Evolutionary conservation across 2,113 vertebrate genomes (phyloP).

Genomic region (Tyrannus savana): DNA sequence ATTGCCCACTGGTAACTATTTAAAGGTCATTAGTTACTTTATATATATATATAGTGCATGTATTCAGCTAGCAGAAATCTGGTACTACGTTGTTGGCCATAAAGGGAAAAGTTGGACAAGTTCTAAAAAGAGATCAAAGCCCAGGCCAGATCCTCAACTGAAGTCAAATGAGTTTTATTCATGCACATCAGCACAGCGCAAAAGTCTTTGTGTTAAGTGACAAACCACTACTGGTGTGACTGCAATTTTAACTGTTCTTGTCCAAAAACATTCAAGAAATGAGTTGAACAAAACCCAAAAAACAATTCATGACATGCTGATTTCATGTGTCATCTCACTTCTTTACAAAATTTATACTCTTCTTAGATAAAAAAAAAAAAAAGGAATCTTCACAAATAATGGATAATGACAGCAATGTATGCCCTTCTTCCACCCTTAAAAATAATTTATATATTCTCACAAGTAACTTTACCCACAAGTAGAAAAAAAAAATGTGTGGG

Average conservation of each 20-base stretch:
- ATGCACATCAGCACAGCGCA: neutral
- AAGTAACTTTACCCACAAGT: neutral
- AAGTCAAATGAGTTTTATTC: neutral
- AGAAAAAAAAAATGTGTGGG: neutral
- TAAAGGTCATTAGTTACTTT: slow-evolving; percentile 56
- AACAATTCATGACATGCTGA: neutral
- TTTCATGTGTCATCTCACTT: neutral
- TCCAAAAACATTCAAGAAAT: neutral
- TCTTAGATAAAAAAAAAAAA: neutral
- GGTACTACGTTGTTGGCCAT: slow-evolving; percentile 48
- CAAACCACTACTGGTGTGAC: neutral
- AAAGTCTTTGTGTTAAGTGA: neutral
- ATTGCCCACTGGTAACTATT: slow-evolving; percentile 51
- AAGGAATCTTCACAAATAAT: neutral
- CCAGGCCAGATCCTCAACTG: neutral
- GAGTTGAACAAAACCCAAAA: neutral
- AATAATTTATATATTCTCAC: neutral
- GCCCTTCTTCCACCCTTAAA: neutral
- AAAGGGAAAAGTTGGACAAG: slow-evolving; percentile 54
- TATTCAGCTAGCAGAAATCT: slow-evolving; percentile 60
- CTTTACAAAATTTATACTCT: neutral
- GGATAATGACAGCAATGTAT: neutral
- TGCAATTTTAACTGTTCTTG: neutral
- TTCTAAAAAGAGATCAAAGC: slow-evolving; percentile 56
- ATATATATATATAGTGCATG: slow-evolving; percentile 47